These are phyloP conservation scores for Henicopernis longicauda DNA, from an alignment of 2,113 vertebrate species.

Conservation along the genomic window DNA sequence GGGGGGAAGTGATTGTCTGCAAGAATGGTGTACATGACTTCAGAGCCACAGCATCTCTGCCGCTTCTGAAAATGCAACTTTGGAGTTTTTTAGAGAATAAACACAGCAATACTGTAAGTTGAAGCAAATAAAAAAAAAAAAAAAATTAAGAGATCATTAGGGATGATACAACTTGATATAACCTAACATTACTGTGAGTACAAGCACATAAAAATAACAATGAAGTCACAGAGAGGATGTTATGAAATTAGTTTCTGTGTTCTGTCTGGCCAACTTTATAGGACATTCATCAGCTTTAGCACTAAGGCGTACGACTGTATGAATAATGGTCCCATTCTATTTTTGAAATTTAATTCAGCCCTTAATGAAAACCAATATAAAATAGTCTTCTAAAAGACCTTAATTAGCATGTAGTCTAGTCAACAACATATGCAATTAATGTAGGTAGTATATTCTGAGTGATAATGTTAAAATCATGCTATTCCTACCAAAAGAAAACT, in stretches of 20 bases:
- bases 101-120: background rate
- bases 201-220: background rate
- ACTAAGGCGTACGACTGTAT: fast-evolving
- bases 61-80: background rate
- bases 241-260: background rate
- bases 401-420: background rate
- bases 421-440: background rate
- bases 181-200: background rate
- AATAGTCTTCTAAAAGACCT: background rate
- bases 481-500: background rate
- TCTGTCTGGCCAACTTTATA: background rate
- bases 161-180: background rate
- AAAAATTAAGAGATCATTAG: background rate
- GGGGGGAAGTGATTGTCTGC: background rate
- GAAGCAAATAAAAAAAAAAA: background rate
- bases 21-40: background rate
- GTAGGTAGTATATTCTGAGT: background rate
- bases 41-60: background rate
- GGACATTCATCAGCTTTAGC: background rate
- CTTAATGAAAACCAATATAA: background rate
- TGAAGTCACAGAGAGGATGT: background rate
- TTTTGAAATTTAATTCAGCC: background rate
- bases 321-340: background rate
- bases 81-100: background rate
- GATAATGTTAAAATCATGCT: background rate